phyloP scores from a whole-genome alignment of 2,888 invertebrate species.

The Villa cingulata region DNA sequence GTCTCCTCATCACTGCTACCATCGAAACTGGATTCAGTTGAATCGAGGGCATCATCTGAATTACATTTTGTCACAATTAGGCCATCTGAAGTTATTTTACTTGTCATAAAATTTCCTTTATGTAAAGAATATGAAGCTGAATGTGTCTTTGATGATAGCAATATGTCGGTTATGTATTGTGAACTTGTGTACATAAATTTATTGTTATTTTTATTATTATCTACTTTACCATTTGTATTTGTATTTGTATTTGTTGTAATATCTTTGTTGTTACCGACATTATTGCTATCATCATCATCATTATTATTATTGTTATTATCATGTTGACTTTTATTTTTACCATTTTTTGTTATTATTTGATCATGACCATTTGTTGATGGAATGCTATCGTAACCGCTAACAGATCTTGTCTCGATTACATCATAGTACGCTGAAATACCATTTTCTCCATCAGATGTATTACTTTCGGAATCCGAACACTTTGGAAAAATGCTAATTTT shows the following conservation, averaged over 20 bases:
- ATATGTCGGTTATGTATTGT: constrained; percentile 35
- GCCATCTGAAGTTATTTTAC: constrained; percentile 36
- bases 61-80: constrained; percentile 35
- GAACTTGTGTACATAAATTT: constrained; percentile 26
- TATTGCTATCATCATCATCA: background rate
- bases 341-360: too few relatives aligned
- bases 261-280: background rate
- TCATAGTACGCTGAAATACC: constrained; percentile 35
- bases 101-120: constrained; percentile 35
- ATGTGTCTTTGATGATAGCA: constrained; percentile 32
- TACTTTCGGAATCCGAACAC: constrained; percentile 44
- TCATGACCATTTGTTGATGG: constrained; percentile 27
- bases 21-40: constrained; percentile 35
- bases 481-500: constrained; percentile 48
- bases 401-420: constrained; percentile 29
- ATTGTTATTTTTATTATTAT: constrained; percentile 4
- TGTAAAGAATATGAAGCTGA: constrained; percentile 34
- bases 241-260: constrained; percentile 4
- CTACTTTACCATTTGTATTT: background rate
- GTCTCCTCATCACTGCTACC: constrained; percentile 36
- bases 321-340: constrained; percentile 9
- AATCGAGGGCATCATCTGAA: constrained; percentile 34
- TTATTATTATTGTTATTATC: constrained; percentile 6
- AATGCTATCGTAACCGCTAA: constrained; percentile 28
- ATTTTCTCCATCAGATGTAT: constrained; percentile 45